Evolutionary conservation across 2,888 invertebrate species (phyloP), one percentile per base, ranked within the genome.

Genomic region (Platycheirus rosarum): DNA sequence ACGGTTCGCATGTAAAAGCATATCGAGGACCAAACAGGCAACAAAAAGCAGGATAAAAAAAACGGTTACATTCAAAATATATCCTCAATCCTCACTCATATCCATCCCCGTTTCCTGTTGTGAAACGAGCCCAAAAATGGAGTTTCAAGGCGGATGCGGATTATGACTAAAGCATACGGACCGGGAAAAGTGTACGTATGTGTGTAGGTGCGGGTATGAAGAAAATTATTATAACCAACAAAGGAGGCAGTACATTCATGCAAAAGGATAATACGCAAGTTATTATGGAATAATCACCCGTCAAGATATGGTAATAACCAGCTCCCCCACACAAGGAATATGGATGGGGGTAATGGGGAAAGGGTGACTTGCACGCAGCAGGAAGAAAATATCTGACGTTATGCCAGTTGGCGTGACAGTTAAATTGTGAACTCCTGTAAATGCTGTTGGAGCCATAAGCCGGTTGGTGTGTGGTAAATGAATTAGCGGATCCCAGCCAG

Each of bases 271-370:
- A 76, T 82, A 82, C 82, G 82, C 82, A 77, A 77, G 77, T 82
- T 82, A 82, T 82, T 82, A 77, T 82, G 77, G 77, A 82, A 82
- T 82, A 82, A 82, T 82, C 82, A 77, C 82, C 82, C 82, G 82
- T 82, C 82, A 82, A 82, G 82, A 71, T 82, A 82, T 82, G 77
- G 82, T 82, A 77, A 82, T 77, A 82, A 73, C 26, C 62, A 48
- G 26, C 35, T 29, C 20, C 51, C 35, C 42, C n/a, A 11, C 6
- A 26, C 7, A 7, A 32, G n/a, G n/a, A n/a, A n/a, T n/a, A n/a
- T n/a, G n/a, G n/a, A n/a, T n/a, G n/a, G 2, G 6, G 26, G 26
- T 32, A 46, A 18, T 46, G 37, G 37, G 37, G n/a, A 8, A 5
- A 13, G 16, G 57, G 29, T 46, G 40, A 63, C 55, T 55, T 55